These are phyloP conservation scores for Bovichtus variegatus DNA, from an alignment of 2,797 vertebrate genomes.

Conservation along the genomic window DNA sequence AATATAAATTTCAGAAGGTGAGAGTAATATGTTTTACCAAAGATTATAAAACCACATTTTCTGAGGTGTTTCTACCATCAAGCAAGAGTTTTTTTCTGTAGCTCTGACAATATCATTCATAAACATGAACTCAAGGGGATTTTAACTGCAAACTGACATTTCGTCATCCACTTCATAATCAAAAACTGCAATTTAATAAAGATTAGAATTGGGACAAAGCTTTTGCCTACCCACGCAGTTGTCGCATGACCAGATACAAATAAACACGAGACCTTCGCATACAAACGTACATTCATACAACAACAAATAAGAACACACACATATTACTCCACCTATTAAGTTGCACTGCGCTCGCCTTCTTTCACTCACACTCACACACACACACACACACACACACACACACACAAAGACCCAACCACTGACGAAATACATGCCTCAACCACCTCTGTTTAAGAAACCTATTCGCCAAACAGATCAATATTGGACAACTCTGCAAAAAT, in stretches of 20 bases:
- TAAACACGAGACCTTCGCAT: background rate
- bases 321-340: background rate
- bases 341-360: background rate
- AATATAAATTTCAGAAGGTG: background rate
- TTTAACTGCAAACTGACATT: background rate
- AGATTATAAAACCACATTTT: background rate
- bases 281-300: background rate
- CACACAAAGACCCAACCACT: background rate
- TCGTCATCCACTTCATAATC: background rate
- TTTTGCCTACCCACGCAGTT: background rate
- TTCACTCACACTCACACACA: too few species aligned
- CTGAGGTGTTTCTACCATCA: background rate
- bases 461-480: background rate
- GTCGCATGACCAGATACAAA: background rate
- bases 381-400: too few species aligned
- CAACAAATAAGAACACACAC: background rate
- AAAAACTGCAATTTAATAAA: background rate
- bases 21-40: background rate
- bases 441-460: constrained; percentile 6
- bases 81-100: background rate
- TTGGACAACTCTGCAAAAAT: background rate
- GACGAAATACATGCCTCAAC: background rate
- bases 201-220: background rate
- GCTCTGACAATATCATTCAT: constrained; percentile 10
- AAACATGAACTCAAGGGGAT: background rate